Evolutionary conservation across 2,888 invertebrate species (phyloP).

Genomic region (Fragum sueziense): DNA sequence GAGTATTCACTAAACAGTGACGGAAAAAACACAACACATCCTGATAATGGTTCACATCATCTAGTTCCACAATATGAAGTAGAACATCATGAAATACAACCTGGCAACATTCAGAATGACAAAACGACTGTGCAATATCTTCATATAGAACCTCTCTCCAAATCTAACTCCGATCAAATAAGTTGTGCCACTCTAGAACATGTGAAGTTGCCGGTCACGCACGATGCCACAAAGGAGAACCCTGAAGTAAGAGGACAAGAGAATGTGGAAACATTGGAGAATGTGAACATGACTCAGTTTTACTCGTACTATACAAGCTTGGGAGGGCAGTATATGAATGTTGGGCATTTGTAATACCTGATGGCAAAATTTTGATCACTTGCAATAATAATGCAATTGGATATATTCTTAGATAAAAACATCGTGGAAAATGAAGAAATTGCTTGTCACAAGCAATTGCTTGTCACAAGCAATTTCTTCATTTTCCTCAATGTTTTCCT

Average conservation of each 20-base stretch:
- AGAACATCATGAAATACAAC: neutral
- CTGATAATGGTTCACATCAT: neutral
- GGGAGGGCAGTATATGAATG: constrained; percentile 66
- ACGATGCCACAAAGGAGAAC: constrained; percentile 11
- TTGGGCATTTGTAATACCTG: too few relatives aligned
- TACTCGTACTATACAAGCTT: constrained; percentile 67
- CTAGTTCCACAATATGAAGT: neutral
- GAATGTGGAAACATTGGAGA: constrained; percentile 12
- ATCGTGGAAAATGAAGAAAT: too few relatives aligned
- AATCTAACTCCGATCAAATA: neutral
- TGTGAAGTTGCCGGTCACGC: neutral
- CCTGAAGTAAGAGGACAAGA: constrained; percentile 10
- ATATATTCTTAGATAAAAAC: too few relatives aligned
- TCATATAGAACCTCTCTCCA: constrained; percentile 24
- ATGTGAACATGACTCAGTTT: constrained; percentile 53
- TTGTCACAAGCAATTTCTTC: neutral
- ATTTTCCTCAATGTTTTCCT: too few relatives aligned
- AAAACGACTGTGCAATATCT: constrained; percentile 10
- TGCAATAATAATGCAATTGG: too few relatives aligned
- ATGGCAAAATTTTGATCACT: too few relatives aligned
- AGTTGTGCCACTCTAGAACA: neutral
- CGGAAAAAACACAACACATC: neutral
- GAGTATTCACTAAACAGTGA: neutral
- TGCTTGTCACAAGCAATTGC: too few relatives aligned
- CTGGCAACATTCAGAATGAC: neutral